Evolutionary conservation across 2,113 vertebrate species (phyloP), one percentile per base, ranked within the genome.

Genomic region (Electrona antarctica): DNA sequence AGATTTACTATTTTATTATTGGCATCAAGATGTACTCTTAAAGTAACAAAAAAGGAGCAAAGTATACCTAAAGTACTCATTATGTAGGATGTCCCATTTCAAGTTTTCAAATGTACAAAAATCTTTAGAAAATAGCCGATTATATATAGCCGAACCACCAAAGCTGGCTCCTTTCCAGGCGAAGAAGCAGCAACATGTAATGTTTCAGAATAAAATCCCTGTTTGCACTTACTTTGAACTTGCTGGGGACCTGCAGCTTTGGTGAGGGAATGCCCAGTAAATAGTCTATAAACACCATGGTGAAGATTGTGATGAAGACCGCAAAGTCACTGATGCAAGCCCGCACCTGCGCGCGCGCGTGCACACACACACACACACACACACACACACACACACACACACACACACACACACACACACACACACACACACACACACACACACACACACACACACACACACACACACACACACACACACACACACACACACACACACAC

Each of bases 311-410:
- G 87, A 99, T 95, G 93, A 99, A 99, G 63, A 99, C 97, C 0
- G 98, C 97, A 84, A 99, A 99, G 84, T 99, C 98, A 73, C 97
- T 98, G 91, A 99, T 96, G 84, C 97, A 94, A 54, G 95, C 94
- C 66, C 98, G 94, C 64, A 99, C 97, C 98, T 99, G 60, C 5
- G 68, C 1, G 71, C 62, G 50, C 46, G 48, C 11, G 50, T 7
- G 28, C 62, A 10, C 14, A 10, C 48, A 28, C 47, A 13, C 63
- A 13, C 49, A 65, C 48, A 51, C 47, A 65, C 49, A 50, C 28
- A 66, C 49, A 51, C 8, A 12, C 21, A 52, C 15, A 54, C 8
- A n/a, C 10, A 15, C 15, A 49, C 3, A 60, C 7, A 68, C 7
- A 67, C 8, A 67, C 7, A 65, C 49, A 50, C 28, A 66, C 49